Evolutionary conservation across 2,113 vertebrate genomes (phyloP).

Genomic region (Rattus rattus): DNA sequence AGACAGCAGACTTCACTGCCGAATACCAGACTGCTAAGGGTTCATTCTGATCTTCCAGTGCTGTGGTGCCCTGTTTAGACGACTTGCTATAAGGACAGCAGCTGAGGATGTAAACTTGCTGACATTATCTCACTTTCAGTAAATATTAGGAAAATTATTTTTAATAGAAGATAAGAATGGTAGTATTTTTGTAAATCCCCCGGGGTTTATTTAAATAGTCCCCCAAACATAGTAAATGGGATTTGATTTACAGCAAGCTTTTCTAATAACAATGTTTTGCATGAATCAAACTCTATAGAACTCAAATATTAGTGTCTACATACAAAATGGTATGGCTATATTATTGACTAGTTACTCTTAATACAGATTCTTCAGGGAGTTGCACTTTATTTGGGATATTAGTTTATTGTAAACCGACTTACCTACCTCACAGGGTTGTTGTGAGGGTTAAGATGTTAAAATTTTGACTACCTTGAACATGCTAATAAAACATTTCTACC

Average conservation of each 20-base stretch:
- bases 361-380: constrained; percentile 61
- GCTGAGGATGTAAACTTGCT: constrained; percentile 11
- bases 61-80: constrained; percentile 40
- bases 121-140: constrained; percentile 26
- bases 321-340: constrained; percentile 48
- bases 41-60: constrained; percentile 45
- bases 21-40: constrained; percentile 47
- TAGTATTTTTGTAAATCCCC: constrained; percentile 39
- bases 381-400: constrained; percentile 74
- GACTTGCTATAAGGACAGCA: constrained; percentile 28
- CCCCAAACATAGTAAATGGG: not conserved
- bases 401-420: constrained; percentile 53
- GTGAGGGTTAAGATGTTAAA: constrained; percentile 80
- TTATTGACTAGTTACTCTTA: constrained; percentile 19
- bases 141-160: constrained; percentile 39
- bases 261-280: constrained; percentile 47
- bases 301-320: constrained; percentile 27
- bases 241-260: constrained; percentile 55
- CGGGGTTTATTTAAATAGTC: constrained; percentile 55
- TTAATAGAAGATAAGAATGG: constrained; percentile 29
- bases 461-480: constrained; percentile 71
- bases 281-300: constrained; percentile 66
- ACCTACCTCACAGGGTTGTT: constrained; percentile 85
- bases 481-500: constrained; percentile 77
- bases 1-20: constrained; percentile 69